A percentile compares a stretch with the other conserved stretches of the same genome.
These are phyloP conservation scores for Albula glossodonta DNA, from an alignment of 2,113 vertebrate species.

Conservation along the genomic window DNA sequence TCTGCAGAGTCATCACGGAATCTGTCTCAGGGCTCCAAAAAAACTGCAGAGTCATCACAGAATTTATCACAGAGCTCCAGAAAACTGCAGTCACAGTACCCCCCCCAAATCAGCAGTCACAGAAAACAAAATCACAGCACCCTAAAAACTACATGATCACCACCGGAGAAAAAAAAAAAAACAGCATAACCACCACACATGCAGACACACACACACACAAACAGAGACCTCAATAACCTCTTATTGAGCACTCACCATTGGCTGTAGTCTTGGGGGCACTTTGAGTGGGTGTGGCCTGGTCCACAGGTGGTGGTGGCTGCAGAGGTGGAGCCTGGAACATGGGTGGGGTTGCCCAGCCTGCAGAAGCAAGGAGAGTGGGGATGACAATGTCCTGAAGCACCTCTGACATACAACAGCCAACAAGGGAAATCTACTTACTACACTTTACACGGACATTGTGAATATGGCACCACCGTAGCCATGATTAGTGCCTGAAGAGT, in stretches of 20 bases:
- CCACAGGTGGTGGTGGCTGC: conserved; percentile 53
- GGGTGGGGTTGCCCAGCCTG: conserved; percentile 29
- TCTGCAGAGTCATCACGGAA: neutral
- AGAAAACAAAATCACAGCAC: neutral
- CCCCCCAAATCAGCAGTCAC: neutral
- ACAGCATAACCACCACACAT: neutral
- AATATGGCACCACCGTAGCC: no score
- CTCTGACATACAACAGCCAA: neutral
- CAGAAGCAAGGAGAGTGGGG: neutral
- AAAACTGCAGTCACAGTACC: neutral
- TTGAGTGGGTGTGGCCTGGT: conserved; percentile 58
- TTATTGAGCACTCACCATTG: conserved; percentile 52
- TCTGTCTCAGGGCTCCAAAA: neutral
- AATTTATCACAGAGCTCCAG: neutral
- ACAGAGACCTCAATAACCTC: neutral
- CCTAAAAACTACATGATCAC: neutral
- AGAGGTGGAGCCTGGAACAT: conserved; percentile 59
- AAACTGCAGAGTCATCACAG: neutral
- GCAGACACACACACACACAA: neutral
- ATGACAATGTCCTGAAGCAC: neutral
- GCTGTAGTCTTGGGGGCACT: conserved; percentile 53
- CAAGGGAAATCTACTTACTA: neutral
- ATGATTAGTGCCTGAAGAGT: no score
- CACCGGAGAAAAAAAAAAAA: neutral
- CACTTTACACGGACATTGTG: neutral